Evolutionary conservation across 2,113 vertebrate species (phyloP).

Genomic region (Platichthys stellatus): DNA sequence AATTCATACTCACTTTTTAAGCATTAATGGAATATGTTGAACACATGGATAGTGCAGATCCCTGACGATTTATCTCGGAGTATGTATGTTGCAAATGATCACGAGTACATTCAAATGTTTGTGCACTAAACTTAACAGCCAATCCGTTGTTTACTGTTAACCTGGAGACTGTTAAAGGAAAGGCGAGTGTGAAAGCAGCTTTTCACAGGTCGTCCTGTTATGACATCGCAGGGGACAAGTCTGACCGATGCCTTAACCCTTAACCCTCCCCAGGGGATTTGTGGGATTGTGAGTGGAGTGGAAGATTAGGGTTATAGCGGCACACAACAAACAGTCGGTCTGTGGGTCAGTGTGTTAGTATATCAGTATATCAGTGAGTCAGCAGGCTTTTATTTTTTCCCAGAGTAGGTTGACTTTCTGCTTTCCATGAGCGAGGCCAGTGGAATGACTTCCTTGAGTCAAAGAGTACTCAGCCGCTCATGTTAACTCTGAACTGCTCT

Average conservation of each 20-base stretch:
- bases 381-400: slow-evolving; percentile 73
- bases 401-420: slow-evolving; percentile 61
- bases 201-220: slow-evolving; percentile 42
- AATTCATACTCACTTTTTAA: slow-evolving; percentile 1
- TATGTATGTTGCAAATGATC: background rate
- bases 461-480: slow-evolving; percentile 20
- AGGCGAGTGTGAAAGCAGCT: slow-evolving; percentile 45
- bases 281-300: slow-evolving; percentile 70
- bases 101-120: background rate
- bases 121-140: background rate
- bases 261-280: slow-evolving; percentile 72
- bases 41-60: background rate
- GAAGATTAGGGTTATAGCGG: slow-evolving; percentile 79
- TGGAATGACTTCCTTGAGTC: slow-evolving; percentile 40
- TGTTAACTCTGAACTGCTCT: slow-evolving; percentile 1
- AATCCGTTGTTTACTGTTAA: slow-evolving; percentile 41
- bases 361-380: slow-evolving; percentile 90
- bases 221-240: slow-evolving; percentile 42
- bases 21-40: background rate
- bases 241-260: slow-evolving; percentile 67
- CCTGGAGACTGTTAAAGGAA: background rate
- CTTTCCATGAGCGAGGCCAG: slow-evolving; percentile 62
- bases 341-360: slow-evolving; percentile 87
- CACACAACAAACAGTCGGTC: slow-evolving; percentile 70
- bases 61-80: background rate